A percentile compares a stretch with the other conserved stretches of the same genome.
Evolutionary conservation across 2,113 vertebrate genomes (phyloP).

Genomic region (Sminthopsis crassicaudata): DNA sequence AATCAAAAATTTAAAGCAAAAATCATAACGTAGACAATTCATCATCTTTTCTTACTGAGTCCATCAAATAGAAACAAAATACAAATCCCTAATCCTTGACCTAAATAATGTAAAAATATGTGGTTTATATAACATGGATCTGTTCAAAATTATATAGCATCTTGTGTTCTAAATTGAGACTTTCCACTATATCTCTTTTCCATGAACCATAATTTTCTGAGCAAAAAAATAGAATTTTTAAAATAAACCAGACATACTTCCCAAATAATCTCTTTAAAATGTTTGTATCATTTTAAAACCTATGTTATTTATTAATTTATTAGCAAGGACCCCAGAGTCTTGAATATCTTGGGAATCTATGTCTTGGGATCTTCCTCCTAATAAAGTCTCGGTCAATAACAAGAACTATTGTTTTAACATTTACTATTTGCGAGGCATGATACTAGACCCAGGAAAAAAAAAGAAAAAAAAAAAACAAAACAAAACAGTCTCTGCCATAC

Average conservation of each 20-base stretch:
- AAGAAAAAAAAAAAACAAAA: background rate
- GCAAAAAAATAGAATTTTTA: slow-evolving; percentile 18
- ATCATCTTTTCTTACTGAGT: slow-evolving; percentile 70
- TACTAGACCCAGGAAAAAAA: background rate
- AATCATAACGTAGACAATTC: slow-evolving; percentile 72
- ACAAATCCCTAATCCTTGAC: slow-evolving; percentile 60
- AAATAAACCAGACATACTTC: slow-evolving; percentile 62
- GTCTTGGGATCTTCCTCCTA: slow-evolving; percentile 2
- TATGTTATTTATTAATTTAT: slow-evolving; percentile 34
- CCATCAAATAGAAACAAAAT: slow-evolving; percentile 70
- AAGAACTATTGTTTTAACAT: background rate
- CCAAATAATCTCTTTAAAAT: slow-evolving; percentile 69
- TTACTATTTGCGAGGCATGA: background rate
- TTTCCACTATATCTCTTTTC: slow-evolving; percentile 61
- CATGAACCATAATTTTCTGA: slow-evolving; percentile 67
- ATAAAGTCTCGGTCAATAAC: background rate
- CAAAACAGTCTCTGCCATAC: background rate
- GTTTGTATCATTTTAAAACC: slow-evolving; percentile 54
- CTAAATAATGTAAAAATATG: slow-evolving; percentile 63
- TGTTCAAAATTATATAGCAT: slow-evolving; percentile 58
- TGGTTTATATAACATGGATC: slow-evolving; percentile 44
- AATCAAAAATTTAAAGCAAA: slow-evolving; percentile 82
- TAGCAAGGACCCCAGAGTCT: slow-evolving; percentile 40
- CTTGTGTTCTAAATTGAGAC: slow-evolving; percentile 69
- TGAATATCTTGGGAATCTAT: slow-evolving; percentile 42